phyloP scores from a whole-genome alignment of 2,888 invertebrate species.

The Scotopteryx bipunctaria region DNA sequence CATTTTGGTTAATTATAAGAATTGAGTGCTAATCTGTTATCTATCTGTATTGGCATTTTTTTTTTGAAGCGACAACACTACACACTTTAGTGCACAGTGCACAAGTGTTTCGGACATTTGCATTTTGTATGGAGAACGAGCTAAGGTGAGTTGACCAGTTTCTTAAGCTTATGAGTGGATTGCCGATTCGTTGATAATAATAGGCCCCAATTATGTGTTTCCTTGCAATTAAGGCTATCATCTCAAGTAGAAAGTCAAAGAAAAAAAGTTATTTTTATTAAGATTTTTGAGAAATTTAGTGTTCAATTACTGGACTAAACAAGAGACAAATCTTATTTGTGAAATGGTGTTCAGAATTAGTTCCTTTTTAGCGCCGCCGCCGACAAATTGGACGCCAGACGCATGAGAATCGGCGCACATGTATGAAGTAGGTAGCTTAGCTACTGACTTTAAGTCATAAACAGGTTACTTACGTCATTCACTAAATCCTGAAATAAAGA shows the following conservation, averaged over 20 bases:
- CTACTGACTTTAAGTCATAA: too few species aligned
- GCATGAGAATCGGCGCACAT: too few species aligned
- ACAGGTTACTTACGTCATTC: too few species aligned
- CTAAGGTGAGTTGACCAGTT: conserved; percentile 3
- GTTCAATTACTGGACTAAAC: conserved; percentile 10
- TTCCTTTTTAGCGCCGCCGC: too few species aligned
- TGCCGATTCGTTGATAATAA: background rate
- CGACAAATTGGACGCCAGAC: too few species aligned
- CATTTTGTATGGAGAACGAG: conserved; percentile 10
- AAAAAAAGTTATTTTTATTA: conserved; percentile 2
- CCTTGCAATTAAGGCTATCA: background rate
- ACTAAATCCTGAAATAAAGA: too few species aligned
- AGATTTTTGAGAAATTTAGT: conserved; percentile 3
- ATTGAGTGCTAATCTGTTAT: conserved; percentile 1
- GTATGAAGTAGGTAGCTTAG: too few species aligned
- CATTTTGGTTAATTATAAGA: conserved; percentile 1
- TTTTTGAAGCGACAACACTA: background rate
- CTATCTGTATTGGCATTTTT: background rate
- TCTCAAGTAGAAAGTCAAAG: conserved; percentile 2
- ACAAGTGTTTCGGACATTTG: background rate
- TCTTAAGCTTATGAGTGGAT: conserved; percentile 13
- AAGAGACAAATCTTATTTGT: background rate
- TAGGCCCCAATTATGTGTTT: conserved; percentile 4
- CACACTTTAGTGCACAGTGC: too few species aligned
- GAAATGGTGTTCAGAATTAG: too few species aligned